A percentile compares a stretch with the other conserved stretches of the same genome.
Evolutionary conservation across 2,888 invertebrate genomes (phyloP).

Genomic region (Synergus itoensis): DNA sequence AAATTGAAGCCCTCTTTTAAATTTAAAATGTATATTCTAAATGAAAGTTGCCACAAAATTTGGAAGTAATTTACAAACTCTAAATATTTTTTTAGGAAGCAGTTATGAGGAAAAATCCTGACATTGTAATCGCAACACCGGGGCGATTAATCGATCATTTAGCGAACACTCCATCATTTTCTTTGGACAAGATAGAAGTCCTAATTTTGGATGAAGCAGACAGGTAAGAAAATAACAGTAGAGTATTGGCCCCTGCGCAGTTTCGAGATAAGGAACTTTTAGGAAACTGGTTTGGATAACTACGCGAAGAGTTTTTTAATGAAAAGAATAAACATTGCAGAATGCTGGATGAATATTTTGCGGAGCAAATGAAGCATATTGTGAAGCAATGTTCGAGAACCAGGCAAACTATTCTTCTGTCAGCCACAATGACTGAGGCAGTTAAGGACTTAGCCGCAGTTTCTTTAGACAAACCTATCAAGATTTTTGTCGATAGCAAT

Average conservation of each 20-base stretch:
- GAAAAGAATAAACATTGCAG: constrained; percentile 76
- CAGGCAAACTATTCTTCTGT: constrained; percentile 97
- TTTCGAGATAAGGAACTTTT: no score
- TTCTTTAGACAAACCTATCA: constrained; percentile 94
- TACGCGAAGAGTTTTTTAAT: no score
- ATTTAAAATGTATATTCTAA: neutral
- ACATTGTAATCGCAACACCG: constrained; percentile 98
- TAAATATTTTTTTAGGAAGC: constrained; percentile 81
- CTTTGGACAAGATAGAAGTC: constrained; percentile 93
- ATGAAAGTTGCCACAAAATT: constrained; percentile 34
- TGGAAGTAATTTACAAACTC: constrained; percentile 32
- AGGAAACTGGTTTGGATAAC: no score
- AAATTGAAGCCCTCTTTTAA: constrained; percentile 10
- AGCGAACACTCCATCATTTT: constrained; percentile 95
- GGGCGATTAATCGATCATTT: constrained; percentile 98
- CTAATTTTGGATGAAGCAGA: constrained; percentile 89
- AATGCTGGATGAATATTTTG: constrained; percentile 99
- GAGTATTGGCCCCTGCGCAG: neutral
- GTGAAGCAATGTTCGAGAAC: constrained; percentile 94
- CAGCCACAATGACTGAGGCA: constrained; percentile 99
- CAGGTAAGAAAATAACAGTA: constrained; percentile 74
- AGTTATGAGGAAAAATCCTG: constrained; percentile 92
- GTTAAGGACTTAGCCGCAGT: constrained; percentile 96
- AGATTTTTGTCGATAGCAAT: constrained; percentile 97
- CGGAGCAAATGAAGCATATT: constrained; percentile 99